phyloP scores from a whole-genome alignment of 1,140 invertebrate genomes.

The Cecropterus lyciades region DNA sequence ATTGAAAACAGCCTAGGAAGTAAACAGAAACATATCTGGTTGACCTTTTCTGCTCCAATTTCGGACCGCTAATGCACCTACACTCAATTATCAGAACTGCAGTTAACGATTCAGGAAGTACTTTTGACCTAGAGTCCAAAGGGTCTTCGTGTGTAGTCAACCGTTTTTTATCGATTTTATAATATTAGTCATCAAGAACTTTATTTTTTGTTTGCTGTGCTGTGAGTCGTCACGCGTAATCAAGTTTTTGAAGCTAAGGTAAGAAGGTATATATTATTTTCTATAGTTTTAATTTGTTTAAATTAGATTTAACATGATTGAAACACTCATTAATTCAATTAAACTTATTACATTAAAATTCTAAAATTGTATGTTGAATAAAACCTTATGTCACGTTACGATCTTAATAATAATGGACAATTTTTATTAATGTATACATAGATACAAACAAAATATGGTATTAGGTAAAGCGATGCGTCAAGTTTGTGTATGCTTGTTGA shows the following conservation, averaged over 20 bases:
- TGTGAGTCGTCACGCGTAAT: neutral
- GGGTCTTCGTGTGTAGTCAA: slow-evolving; percentile 12
- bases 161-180: slow-evolving; percentile 60
- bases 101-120: slow-evolving; percentile 2
- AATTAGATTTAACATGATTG: no score
- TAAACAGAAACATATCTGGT: neutral
- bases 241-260: neutral
- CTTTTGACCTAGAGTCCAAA: slow-evolving; percentile 9
- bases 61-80: neutral
- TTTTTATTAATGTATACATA: no score
- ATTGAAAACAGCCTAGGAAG: neutral
- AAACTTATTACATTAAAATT: no score
- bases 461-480: no score
- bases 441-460: no score
- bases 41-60: slow-evolving; percentile 10
- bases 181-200: slow-evolving; percentile 46
- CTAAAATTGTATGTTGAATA: no score
- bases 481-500: no score
- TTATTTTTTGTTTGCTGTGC: neutral
- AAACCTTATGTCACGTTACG: no score
- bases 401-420: no score
- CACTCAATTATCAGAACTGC: neutral
- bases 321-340: no score
- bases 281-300: no score
- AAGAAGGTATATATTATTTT: neutral